Conservation (phyloP, 1,140 invertebrate species). For the Cydia amplana region DNA sequence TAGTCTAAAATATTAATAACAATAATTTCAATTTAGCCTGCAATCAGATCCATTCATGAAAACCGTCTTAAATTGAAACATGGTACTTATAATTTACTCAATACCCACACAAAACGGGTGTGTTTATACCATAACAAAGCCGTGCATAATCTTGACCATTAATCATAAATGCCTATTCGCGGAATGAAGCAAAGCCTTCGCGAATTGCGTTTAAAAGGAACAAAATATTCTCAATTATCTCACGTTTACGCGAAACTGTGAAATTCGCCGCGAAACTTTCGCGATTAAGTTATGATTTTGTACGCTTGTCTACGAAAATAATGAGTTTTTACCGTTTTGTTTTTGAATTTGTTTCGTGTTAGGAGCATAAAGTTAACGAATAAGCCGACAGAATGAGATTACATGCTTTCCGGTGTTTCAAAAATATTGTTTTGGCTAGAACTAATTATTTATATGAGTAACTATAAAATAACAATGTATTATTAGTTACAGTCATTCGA, state of each 20-base stretch:
- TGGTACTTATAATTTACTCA: constrained; percentile 1
- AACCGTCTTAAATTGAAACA: not conserved
- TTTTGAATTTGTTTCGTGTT: not conserved
- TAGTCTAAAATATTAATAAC: too few species aligned
- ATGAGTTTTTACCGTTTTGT: not conserved
- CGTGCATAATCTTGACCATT: not conserved
- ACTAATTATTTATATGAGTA: too few species aligned
- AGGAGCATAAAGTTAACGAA: not conserved
- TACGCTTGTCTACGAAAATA: constrained; percentile 2
- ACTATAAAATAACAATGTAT: too few species aligned
- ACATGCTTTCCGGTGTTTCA: not conserved
- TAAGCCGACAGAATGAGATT: not conserved
- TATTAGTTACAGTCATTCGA: too few species aligned
- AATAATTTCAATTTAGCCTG: not conserved
- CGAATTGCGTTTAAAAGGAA: constrained; percentile 18
- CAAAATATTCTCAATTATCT: constrained; percentile 3
- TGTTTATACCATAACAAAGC: constrained; percentile 12
- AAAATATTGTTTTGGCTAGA: not conserved
- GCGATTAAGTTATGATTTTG: constrained; percentile 6
- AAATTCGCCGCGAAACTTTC: not conserved
- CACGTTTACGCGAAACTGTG: constrained; percentile 18
- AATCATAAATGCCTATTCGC: not conserved
- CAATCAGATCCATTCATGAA: not conserved
- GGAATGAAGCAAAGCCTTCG: constrained; percentile 7
- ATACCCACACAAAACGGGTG: not conserved